Conservation (phyloP, 2,797 vertebrate species). For the Takifugu rubripes region DNA sequence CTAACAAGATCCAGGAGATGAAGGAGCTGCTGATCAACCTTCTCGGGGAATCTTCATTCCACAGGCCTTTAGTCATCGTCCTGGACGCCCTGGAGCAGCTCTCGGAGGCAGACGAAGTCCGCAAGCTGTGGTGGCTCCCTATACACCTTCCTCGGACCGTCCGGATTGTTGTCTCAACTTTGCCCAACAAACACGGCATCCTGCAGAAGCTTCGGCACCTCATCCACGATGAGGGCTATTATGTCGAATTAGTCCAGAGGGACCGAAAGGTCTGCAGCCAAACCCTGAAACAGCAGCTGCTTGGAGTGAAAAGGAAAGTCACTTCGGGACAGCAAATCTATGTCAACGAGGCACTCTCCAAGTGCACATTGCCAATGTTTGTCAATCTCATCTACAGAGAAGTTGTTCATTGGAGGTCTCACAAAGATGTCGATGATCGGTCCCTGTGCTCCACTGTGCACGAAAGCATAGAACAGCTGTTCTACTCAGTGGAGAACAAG, state of each 20-base stretch:
- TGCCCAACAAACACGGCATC: conserved; percentile 97
- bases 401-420: conserved; percentile 94
- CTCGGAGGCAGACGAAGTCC: conserved; percentile 90
- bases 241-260: conserved; percentile 87
- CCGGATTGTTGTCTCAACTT: conserved; percentile 91
- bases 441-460: conserved; percentile 95
- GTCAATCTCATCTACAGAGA: conserved; percentile 97
- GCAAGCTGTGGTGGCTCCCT: conserved; percentile 98
- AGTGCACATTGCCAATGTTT: conserved; percentile 98
- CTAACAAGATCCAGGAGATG: conserved; percentile 95
- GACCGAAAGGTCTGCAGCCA: conserved; percentile 98
- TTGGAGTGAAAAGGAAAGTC: conserved; percentile 93
- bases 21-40: conserved; percentile 93
- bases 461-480: conserved; percentile 96
- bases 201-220: conserved; percentile 93
- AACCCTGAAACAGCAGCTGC: conserved; percentile 94
- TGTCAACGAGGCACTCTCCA: conserved; percentile 94
- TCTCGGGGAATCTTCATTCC: conserved; percentile 90
- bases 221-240: conserved; percentile 89
- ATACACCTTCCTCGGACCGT: conserved; percentile 92
- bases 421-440: conserved; percentile 95
- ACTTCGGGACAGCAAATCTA: conserved; percentile 99
- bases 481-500: conserved; percentile 92
- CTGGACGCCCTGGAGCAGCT: conserved; percentile 94
- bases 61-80: conserved; percentile 91